A percentile compares a stretch with the other conserved stretches of the same genome.
phyloP scores from a whole-genome alignment of 2,113 vertebrate genomes.

The Gnathonemus longibarbis region DNA sequence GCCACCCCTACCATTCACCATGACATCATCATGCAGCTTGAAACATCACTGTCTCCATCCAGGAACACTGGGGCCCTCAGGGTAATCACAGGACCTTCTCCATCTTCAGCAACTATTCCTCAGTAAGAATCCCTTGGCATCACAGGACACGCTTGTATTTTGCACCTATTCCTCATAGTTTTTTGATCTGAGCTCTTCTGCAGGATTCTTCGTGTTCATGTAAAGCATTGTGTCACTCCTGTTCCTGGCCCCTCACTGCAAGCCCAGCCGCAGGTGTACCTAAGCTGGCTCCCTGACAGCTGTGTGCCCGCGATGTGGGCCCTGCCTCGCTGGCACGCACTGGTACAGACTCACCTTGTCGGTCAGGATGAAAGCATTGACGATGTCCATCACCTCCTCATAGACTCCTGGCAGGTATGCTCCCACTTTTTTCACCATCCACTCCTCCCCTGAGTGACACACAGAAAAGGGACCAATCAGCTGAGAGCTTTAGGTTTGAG shows the following conservation, averaged over 20 bases:
- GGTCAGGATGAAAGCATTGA: slow-evolving; percentile 77
- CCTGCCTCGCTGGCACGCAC: neutral
- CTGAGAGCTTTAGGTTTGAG: neutral
- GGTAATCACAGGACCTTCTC: neutral
- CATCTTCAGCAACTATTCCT: neutral
- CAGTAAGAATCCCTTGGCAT: neutral
- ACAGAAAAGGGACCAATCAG: neutral
- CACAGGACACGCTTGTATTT: neutral
- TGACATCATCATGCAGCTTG: neutral
- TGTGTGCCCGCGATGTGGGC: neutral
- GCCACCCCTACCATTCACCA: neutral
- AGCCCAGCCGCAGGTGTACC: neutral
- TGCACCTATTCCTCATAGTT: neutral
- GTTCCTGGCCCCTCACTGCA: neutral
- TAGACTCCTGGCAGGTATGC: slow-evolving; percentile 79
- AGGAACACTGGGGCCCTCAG: neutral
- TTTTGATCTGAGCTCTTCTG: neutral
- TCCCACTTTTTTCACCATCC: slow-evolving; percentile 78
- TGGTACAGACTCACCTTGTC: slow-evolving; percentile 66
- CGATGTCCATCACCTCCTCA: slow-evolving; percentile 79
- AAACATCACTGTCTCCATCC: neutral
- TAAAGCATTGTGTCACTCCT: neutral
- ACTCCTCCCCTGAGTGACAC: slow-evolving; percentile 73
- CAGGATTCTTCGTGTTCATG: neutral
- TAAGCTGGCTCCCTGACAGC: neutral